These are phyloP conservation scores for Orientallactaga bullata DNA, from an alignment of 2,113 vertebrate species.

Conservation along the genomic window DNA sequence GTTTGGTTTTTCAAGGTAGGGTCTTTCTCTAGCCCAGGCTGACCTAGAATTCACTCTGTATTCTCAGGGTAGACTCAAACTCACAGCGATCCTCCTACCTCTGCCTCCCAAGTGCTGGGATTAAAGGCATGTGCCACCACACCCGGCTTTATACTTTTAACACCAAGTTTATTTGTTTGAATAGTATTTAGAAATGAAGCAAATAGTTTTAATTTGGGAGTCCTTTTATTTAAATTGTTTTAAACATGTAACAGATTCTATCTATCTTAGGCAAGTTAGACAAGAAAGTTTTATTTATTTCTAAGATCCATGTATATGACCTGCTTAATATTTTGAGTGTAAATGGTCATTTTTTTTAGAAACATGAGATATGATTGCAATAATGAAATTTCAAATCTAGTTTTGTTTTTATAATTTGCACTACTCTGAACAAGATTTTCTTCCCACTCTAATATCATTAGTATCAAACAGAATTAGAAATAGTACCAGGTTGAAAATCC, in stretches of 20 bases:
- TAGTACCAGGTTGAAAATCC: background rate
- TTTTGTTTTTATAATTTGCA: background rate
- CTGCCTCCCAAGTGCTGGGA: too few species aligned
- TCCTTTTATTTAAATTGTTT: background rate
- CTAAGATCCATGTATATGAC: background rate
- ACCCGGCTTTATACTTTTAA: background rate
- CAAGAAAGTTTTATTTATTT: background rate
- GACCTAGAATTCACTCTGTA: too few species aligned
- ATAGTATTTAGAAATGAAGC: constrained; percentile 30
- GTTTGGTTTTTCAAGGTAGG: too few species aligned
- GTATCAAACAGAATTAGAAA: background rate
- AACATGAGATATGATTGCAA: background rate
- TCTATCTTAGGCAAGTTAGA: background rate
- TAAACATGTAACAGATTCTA: background rate
- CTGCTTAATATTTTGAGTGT: background rate
- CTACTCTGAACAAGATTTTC: background rate
- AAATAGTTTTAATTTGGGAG: background rate
- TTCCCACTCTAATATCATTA: background rate
- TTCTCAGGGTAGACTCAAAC: too few species aligned
- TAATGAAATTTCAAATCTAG: background rate
- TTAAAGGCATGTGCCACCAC: too few species aligned
- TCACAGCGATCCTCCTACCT: too few species aligned
- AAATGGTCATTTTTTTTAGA: background rate
- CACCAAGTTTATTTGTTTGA: background rate
- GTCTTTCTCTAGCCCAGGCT: too few species aligned